A percentile compares a stretch with the other conserved stretches of the same genome.
phyloP scores from a whole-genome alignment of 2,888 invertebrate species.

The Acronicta aceris region DNA sequence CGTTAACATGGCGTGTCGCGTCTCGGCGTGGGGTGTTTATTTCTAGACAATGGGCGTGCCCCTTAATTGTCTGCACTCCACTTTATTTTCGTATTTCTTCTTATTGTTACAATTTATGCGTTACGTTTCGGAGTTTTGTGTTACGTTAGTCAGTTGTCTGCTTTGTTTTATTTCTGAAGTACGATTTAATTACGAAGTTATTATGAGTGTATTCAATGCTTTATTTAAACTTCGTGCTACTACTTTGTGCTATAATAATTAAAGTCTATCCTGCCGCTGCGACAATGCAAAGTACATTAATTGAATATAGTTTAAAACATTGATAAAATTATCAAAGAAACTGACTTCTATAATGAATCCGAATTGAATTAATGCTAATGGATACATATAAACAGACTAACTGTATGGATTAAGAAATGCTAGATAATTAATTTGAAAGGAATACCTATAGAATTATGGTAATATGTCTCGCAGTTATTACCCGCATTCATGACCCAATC shows the following conservation, averaged over 20 bases:
- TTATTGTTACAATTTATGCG: constrained; percentile 58
- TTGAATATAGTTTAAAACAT: not conserved
- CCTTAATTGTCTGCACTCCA: constrained; percentile 70
- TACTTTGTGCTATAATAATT: not conserved
- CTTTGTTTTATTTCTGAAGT: constrained; percentile 43
- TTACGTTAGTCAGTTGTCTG: constrained; percentile 49
- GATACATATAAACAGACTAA: no score
- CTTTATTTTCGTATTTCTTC: constrained; percentile 62
- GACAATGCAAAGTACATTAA: not conserved
- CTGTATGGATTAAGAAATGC: no score
- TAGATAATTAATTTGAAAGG: no score
- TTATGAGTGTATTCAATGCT: constrained; percentile 9
- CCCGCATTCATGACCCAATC: no score
- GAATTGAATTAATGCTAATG: no score
- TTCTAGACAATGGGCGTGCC: constrained; percentile 66
- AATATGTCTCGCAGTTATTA: no score
- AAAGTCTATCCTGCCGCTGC: not conserved
- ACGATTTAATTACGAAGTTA: constrained; percentile 36
- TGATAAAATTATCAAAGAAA: not conserved
- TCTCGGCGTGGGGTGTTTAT: constrained; percentile 61
- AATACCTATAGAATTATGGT: no score
- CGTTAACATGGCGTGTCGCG: constrained; percentile 52
- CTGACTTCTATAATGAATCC: no score
- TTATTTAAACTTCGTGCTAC: not conserved
- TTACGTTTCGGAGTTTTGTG: constrained; percentile 55